Percentiles rank a stretch among this genome's conserved stretches.
Evolutionary conservation across 2,797 vertebrate genomes (phyloP).

Genomic region (Characodon lateralis): DNA sequence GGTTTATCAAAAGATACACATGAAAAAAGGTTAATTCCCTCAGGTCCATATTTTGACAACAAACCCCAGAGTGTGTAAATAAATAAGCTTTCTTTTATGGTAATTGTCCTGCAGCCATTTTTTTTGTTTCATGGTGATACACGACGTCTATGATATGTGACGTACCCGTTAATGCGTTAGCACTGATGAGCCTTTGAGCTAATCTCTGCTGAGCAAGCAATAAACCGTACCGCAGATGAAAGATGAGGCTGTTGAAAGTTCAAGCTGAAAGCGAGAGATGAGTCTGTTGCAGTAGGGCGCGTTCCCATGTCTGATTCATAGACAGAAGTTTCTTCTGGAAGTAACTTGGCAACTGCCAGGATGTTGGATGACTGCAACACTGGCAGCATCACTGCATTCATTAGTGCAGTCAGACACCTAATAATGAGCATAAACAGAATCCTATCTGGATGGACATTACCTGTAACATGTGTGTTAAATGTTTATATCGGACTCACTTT

Average conservation of each 20-base stretch:
- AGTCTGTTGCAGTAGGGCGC: slow-evolving; percentile 10
- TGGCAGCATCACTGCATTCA: not conserved
- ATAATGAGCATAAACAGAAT: not conserved
- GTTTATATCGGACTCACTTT: not conserved
- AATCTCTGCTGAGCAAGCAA: slow-evolving; percentile 10
- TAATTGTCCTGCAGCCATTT: slow-evolving; percentile 24
- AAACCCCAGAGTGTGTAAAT: slow-evolving; percentile 3
- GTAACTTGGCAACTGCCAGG: slow-evolving; percentile 20
- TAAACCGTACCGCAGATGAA: slow-evolving; percentile 8
- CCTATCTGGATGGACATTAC: not conserved
- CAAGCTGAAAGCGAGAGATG: slow-evolving; percentile 13
- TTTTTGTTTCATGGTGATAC: not conserved
- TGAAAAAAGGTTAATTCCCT: slow-evolving; percentile 4
- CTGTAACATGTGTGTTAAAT: not conserved
- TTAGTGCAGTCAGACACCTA: slow-evolving; percentile 4
- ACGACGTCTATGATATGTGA: slow-evolving; percentile 9
- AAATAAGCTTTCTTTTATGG: slow-evolving; percentile 2
- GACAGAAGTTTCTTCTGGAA: slow-evolving; percentile 34
- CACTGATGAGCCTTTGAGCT: slow-evolving; percentile 29
- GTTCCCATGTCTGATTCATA: slow-evolving; percentile 33
- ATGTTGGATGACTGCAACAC: slow-evolving; percentile 3
- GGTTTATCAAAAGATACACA: not conserved
- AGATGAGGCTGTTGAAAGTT: slow-evolving; percentile 11
- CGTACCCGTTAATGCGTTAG: not conserved
- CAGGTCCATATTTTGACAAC: not conserved